phyloP scores from a whole-genome alignment of 2,888 invertebrate genomes.

The Anthophora plumipes region DNA sequence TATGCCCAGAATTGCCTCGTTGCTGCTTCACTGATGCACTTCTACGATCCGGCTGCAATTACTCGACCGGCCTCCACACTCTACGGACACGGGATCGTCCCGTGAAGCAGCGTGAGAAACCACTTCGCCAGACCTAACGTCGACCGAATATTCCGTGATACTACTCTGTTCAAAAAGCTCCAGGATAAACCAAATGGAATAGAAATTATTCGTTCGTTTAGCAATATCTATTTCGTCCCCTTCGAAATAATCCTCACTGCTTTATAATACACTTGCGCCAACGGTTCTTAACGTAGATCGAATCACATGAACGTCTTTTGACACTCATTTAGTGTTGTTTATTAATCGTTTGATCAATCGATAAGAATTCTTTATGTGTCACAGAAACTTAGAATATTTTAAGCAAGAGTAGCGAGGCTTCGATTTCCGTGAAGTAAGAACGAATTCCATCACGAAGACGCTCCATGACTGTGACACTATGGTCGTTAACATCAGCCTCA shows the following conservation, averaged over 20 bases:
- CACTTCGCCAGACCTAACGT: background rate
- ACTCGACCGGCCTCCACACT: slow-evolving; percentile 29
- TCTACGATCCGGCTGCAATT: slow-evolving; percentile 63
- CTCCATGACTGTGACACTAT: slow-evolving; percentile 59
- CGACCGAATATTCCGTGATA: slow-evolving; percentile 46
- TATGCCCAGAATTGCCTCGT: slow-evolving; percentile 62
- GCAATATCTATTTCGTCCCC: no score
- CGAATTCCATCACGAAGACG: slow-evolving; percentile 29
- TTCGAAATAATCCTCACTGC: no score
- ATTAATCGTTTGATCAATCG: no score
- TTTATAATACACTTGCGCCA: no score
- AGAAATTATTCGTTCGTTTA: no score
- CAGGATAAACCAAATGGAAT: no score
- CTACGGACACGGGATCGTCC: slow-evolving; percentile 8
- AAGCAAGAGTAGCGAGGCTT: background rate
- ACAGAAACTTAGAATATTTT: no score
- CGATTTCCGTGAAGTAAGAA: slow-evolving; percentile 29
- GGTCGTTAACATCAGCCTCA: slow-evolving; percentile 68
- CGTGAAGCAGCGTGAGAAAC: slow-evolving; percentile 57
- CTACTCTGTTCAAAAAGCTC: no score
- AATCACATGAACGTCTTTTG: no score
- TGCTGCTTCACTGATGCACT: slow-evolving; percentile 55
- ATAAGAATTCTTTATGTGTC: no score
- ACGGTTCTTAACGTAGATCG: no score
- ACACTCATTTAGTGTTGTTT: no score